Evolutionary conservation across 2,113 vertebrate species (phyloP).

Genomic region (Podocnemis expansa): DNA sequence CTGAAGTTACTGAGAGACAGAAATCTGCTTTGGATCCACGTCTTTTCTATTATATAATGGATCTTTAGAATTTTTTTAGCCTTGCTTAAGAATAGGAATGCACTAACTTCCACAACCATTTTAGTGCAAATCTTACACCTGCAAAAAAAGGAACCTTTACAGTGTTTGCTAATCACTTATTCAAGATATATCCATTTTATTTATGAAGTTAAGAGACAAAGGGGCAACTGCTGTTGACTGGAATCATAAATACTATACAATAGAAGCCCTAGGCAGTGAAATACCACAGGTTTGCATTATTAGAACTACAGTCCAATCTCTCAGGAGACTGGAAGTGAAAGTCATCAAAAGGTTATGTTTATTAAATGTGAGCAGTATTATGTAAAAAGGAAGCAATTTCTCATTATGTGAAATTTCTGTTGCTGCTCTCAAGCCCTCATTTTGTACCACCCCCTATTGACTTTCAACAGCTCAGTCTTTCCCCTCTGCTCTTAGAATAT

Average conservation of each 20-base stretch:
- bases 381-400: not conserved
- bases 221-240: conserved; percentile 55
- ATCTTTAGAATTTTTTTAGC: not conserved
- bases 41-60: not conserved
- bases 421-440: not conserved
- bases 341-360: conserved; percentile 18
- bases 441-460: not conserved
- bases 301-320: conserved; percentile 31
- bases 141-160: conserved; percentile 62
- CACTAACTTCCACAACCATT: conserved; percentile 62
- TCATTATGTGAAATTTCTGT: not conserved
- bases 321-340: conserved; percentile 19
- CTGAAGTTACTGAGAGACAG: not conserved
- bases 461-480: conserved; percentile 21
- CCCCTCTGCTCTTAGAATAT: not conserved
- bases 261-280: conserved; percentile 41
- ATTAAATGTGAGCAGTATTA: not conserved
- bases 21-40: not conserved
- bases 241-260: conserved; percentile 52
- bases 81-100: conserved; percentile 51
- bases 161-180: conserved; percentile 75
- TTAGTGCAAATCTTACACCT: conserved; percentile 61
- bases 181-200: conserved; percentile 73
- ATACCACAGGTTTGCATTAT: conserved; percentile 32
- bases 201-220: conserved; percentile 72